Evolutionary conservation across 2,797 vertebrate species (phyloP), one percentile per base, ranked within the genome.

Genomic region (Macropodus opercularis): DNA sequence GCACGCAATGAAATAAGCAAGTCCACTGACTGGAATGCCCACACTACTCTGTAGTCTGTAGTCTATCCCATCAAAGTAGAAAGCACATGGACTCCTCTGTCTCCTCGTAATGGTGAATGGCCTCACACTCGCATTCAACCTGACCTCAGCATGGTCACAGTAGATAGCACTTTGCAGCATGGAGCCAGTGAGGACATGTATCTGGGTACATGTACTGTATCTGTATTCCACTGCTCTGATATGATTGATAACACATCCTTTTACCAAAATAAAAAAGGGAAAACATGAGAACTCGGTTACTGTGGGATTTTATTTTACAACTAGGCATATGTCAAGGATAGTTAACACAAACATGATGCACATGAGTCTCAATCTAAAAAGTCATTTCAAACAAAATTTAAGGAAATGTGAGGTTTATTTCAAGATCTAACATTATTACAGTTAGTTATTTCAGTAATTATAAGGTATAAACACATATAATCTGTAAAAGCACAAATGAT

Each of bases 61-160:
- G 35, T 60, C 79, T 81, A 86, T 87, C 84, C 83, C 81, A 66
- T 77, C 52, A 29, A 24, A 70, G 68, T 43, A 40, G 58, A 52
- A 24, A 56, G 42, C 72, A 35, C 66, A 76, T 73, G 62, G 64
- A 69, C 68, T 65, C 29, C 47, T 31, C 68, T 26, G 55, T 58
- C 31, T 63, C 34, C 65, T 75, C 39, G 12, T 69, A 70, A 67
- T 51, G 55, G 60, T 35, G 58, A 82, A 74, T 71, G 77, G 71
- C 77, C 69, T 75, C 73, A 63, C 67, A 36, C 67, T 76, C 70
- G 34, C 81, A 79, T 81, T 80, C 69, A 55, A 54, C 58, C 73
- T 75, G 82, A 85, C 82, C 84, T 78, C 70, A 23, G 63, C 17
- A 0, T 21, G 63, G 60, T 65, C 68, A 66, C 21, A 64, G 48